Conservation (phyloP, 2,888 invertebrate species). For the Adelognathus sp. region DNA sequence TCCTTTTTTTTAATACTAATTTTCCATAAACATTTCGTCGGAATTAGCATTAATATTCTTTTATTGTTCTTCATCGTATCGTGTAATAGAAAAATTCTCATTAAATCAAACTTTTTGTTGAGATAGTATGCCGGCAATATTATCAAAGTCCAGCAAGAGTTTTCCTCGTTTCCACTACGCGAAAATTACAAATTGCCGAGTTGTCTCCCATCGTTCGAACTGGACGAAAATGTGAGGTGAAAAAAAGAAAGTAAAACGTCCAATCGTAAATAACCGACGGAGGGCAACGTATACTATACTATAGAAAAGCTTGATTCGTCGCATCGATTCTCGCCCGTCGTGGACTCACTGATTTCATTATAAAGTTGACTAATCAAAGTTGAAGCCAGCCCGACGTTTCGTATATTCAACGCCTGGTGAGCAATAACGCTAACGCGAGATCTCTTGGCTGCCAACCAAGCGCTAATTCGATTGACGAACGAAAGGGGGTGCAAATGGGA, state of each 20-base stretch:
- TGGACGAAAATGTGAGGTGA: not conserved
- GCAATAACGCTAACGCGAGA: slow-evolving; percentile 24
- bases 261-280: not conserved
- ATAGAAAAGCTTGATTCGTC: slow-evolving; percentile 6
- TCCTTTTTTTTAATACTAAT: too few relatives aligned
- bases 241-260: not conserved
- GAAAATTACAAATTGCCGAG: not conserved
- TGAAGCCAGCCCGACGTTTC: slow-evolving; percentile 33
- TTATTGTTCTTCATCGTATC: too few relatives aligned
- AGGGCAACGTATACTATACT: not conserved
- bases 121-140: too few relatives aligned
- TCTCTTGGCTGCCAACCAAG: slow-evolving; percentile 41
- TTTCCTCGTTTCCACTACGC: not conserved
- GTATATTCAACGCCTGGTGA: not conserved
- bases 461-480: slow-evolving; percentile 55
- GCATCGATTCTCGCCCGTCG: slow-evolving; percentile 22
- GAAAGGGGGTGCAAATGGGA: slow-evolving; percentile 19
- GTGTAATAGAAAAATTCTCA: too few relatives aligned
- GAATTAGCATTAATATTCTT: too few relatives aligned
- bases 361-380: slow-evolving; percentile 61
- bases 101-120: too few relatives aligned
- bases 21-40: too few relatives aligned
- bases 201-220: not conserved
- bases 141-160: not conserved
- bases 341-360: slow-evolving; percentile 58